Base-by-base conservation (phyloP, 1,140 invertebrate species). In the Sarcophaga peregrina region DNA sequence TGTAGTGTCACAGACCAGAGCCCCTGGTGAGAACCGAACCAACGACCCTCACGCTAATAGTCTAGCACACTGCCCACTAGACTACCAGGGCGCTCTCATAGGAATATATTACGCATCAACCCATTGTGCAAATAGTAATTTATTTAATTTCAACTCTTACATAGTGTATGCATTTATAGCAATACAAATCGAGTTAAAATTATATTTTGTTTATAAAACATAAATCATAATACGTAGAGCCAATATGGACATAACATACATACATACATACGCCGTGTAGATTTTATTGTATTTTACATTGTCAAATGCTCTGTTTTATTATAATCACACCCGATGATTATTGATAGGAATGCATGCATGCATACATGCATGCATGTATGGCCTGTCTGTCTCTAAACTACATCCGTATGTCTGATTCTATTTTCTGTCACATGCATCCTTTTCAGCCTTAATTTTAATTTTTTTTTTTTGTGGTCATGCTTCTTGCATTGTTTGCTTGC, bases 131-230 rank as follows among this genome's bases (percentile, higher is more conserved):
- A 0, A 6, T 13, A 0, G 54, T 13, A 7, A 58, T 58, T 37
- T 58, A 58, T 58, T 15, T 13, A 58, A 58, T 58, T 5, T 15
- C n/a, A 9, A 58, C 52, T 58, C 13, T 15, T 54, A 54, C 3
- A 10, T 58, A 58, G 52, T 58, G n/a, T 58, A n/a, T 58, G 15
- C 54, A 58, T 58, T 58, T n/a, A 58, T 58, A 6, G 7, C 25
- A n/a, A 58, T 58, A 58, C 62, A 68, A 68, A 68, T 68, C 62
- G 62, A 68, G 62, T 25, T 68, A 68, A 68, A 68, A 68, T 68
- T 68, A 25, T 68, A 68, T 68, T 37, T 37, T 68, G 62, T 68
- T 68, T 68, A 20, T 20, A 68, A 8, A 68, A 68, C 20, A 68
- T 68, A 68, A 68, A 20, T 68, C n/a, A 68, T 68, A 68, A 8